Percentiles rank a stretch among this genome's conserved stretches.
These are phyloP conservation scores for Opisthograptis luteolata DNA, from an alignment of 2,888 invertebrate species.

Conservation along the genomic window DNA sequence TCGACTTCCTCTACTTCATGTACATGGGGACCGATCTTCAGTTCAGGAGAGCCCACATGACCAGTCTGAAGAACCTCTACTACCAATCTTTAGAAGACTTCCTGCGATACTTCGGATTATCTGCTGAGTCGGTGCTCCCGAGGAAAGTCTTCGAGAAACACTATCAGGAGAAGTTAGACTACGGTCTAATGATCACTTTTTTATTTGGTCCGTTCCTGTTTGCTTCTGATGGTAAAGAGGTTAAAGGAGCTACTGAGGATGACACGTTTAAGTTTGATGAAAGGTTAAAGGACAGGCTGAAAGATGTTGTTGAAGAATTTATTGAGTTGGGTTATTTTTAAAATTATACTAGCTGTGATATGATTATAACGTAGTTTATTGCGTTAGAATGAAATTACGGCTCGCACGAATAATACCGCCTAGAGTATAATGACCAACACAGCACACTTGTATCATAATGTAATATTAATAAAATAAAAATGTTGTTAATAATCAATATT, in stretches of 20 bases:
- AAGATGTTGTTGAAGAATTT: constrained; percentile 54
- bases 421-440: too few relatives aligned
- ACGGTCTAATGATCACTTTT: constrained; percentile 48
- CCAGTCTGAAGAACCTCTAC: constrained; percentile 51
- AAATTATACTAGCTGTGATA: too few relatives aligned
- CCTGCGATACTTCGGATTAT: constrained; percentile 49
- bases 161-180: constrained; percentile 49
- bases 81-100: constrained; percentile 45
- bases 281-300: too few relatives aligned
- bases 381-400: too few relatives aligned
- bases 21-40: constrained; percentile 48
- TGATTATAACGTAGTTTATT: too few relatives aligned
- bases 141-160: constrained; percentile 49
- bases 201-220: constrained; percentile 50
- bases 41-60: constrained; percentile 50
- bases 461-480: too few relatives aligned
- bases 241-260: too few relatives aligned
- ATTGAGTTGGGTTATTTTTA: constrained; percentile 47
- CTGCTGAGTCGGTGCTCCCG: constrained; percentile 48
- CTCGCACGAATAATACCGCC: too few relatives aligned
- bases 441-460: too few relatives aligned
- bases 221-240: too few relatives aligned
- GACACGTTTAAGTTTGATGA: too few relatives aligned
- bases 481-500: too few relatives aligned
- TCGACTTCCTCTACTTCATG: constrained; percentile 56